These are phyloP conservation scores for Lochmaea crataegi DNA, from an alignment of 2,888 invertebrate genomes.

Conservation along the genomic window DNA sequence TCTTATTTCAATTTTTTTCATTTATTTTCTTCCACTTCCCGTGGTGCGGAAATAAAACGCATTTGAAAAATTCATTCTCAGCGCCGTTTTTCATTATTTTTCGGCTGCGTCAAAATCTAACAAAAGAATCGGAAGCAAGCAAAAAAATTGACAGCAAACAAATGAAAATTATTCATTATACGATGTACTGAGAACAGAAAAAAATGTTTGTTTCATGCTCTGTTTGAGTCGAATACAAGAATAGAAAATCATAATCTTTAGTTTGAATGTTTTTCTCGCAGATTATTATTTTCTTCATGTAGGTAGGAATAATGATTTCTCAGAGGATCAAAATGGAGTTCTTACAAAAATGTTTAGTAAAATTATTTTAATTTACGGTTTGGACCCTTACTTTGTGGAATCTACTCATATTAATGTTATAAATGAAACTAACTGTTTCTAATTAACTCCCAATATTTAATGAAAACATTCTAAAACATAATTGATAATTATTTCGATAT, in stretches of 20 bases:
- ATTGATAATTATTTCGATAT: too few relatives aligned
- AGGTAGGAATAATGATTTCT: too few relatives aligned
- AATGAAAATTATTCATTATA: constrained; percentile 31
- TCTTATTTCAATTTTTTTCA: neutral
- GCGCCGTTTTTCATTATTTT: constrained; percentile 13
- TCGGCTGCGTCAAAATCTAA: neutral
- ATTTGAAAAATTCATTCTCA: constrained; percentile 1
- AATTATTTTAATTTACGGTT: too few relatives aligned
- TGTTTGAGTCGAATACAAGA: neutral
- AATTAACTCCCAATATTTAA: too few relatives aligned
- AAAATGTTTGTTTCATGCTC: constrained; percentile 6
- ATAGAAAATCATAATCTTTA: constrained; percentile 3
- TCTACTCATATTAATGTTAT: too few relatives aligned
- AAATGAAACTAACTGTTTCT: too few relatives aligned
- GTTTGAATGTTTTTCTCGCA: neutral
- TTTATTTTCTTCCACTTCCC: neutral
- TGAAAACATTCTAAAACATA: too few relatives aligned
- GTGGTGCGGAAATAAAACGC: constrained; percentile 9
- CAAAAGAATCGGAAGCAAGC: constrained; percentile 28
- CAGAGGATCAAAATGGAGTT: too few relatives aligned
- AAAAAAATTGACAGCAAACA: constrained; percentile 11
- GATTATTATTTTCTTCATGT: neutral
- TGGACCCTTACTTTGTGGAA: too few relatives aligned
- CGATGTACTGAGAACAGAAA: constrained; percentile 24
- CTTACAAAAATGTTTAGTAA: too few relatives aligned